Evolutionary conservation across 2,888 invertebrate genomes (phyloP).

Genomic region (Drosophila paranaensis): DNA sequence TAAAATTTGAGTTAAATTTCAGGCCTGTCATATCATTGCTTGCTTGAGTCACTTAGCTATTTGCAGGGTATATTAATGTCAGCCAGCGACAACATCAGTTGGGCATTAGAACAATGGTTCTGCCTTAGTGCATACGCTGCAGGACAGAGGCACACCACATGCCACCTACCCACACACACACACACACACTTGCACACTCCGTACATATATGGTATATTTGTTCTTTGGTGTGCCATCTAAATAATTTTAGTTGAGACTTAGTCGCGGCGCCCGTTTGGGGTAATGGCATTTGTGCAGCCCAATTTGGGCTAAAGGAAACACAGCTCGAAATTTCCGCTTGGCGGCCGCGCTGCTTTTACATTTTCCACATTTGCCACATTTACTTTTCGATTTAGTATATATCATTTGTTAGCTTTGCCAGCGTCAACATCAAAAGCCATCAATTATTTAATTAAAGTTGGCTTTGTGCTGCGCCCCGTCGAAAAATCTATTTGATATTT

Average conservation of each 20-base stretch:
- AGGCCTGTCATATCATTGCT: neutral
- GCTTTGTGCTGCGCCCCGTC: constrained; percentile 14
- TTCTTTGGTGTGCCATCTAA: constrained; percentile 39
- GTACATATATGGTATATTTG: constrained; percentile 20
- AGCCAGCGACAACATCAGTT: constrained; percentile 16
- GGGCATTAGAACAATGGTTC: constrained; percentile 64
- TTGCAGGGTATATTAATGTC: constrained; percentile 32
- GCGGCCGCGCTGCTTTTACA: constrained; percentile 9
- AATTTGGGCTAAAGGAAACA: constrained; percentile 31
- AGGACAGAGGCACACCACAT: constrained; percentile 38
- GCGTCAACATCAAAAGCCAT: constrained; percentile 63
- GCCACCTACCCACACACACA: constrained; percentile 3
- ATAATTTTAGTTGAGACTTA: constrained; percentile 57
- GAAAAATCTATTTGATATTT: constrained; percentile 25
- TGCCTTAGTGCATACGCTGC: constrained; percentile 52
- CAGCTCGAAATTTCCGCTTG: constrained; percentile 29
- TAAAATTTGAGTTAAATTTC: neutral
- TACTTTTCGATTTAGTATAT: constrained; percentile 30
- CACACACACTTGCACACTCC: neutral
- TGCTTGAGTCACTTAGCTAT: too few species aligned
- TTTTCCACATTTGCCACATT: constrained; percentile 39
- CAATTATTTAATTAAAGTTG: constrained; percentile 71
- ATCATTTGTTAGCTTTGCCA: constrained; percentile 36
- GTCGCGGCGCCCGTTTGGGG: constrained; percentile 33
- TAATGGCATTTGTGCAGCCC: constrained; percentile 47